Evolutionary conservation across 2,797 vertebrate genomes (phyloP).

Genomic region (Scarus forsteni): DNA sequence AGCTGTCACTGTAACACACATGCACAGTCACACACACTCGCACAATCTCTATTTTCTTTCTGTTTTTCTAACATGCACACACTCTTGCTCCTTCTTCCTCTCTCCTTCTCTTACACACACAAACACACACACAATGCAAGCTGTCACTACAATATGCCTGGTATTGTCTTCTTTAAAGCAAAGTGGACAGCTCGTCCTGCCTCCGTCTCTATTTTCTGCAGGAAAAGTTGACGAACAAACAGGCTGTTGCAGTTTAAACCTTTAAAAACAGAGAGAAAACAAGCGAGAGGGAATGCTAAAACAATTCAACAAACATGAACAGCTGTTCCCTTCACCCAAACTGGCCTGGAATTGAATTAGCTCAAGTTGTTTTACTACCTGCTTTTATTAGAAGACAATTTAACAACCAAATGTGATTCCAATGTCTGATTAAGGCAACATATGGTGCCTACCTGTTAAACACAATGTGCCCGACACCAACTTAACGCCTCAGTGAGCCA

Average conservation of each 20-base stretch:
- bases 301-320: slow-evolving; percentile 77
- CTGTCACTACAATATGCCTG: slow-evolving; percentile 83
- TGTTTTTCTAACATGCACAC: slow-evolving; percentile 66
- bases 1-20: slow-evolving; percentile 81
- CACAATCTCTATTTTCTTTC: slow-evolving; percentile 59
- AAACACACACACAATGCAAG: slow-evolving; percentile 76
- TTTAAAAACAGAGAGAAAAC: slow-evolving; percentile 27
- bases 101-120: slow-evolving; percentile 38
- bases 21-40: slow-evolving; percentile 41
- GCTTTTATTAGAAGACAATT: slow-evolving; percentile 83
- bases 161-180: slow-evolving; percentile 82
- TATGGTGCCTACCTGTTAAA: slow-evolving; percentile 83
- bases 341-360: slow-evolving; percentile 77
- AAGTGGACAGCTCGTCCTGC: slow-evolving; percentile 83
- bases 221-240: slow-evolving; percentile 77
- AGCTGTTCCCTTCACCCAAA: slow-evolving; percentile 77
- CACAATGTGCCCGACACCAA: slow-evolving; percentile 71
- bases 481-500: slow-evolving; percentile 77
- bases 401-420: slow-evolving; percentile 81
- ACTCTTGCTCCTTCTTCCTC: slow-evolving; percentile 30
- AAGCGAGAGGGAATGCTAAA: slow-evolving; percentile 63
- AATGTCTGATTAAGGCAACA: slow-evolving; percentile 80
- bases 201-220: slow-evolving; percentile 80
- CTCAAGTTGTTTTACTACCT: slow-evolving; percentile 79
- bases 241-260: slow-evolving; percentile 70